Base-by-base conservation (phyloP, 2,113 vertebrate species). In the Pimephales promelas region DNA sequence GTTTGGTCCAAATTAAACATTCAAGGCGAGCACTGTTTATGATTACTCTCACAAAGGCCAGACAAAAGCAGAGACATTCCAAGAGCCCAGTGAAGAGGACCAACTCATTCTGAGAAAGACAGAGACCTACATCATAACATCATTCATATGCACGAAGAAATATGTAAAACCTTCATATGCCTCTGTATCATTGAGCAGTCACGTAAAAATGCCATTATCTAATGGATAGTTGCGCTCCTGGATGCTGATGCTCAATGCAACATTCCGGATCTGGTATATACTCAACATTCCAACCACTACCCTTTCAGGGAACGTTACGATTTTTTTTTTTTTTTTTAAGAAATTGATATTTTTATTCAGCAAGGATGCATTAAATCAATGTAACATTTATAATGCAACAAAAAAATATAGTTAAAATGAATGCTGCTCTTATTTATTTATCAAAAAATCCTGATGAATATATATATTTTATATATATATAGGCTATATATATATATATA, bases 1-100 rank as follows among this genome's bases (percentile, higher is more conserved):
- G 85, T 87, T 83, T 81, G 83, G 82, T 59, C 72, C 82, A 82
- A 86, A 90, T 89, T 85, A 87, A 75, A 87, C 81, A 89, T 88
- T 86, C 83, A 87, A 71, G 86, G 34, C 86, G 77, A 86, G 75
- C 71, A 52, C 57, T 87, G 87, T 86, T 88, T 88, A 87, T 88
- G 86, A 87, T 88, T 88, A 88, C 73, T 83, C 83, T 82, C 83
- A 85, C 82, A 79, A 59, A 71, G 34, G 43, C 76, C 75, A 76
- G 70, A 85, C 79, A 88, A 84, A 88, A 80, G 36, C 86, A 47
- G 81, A 74, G 68, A 81, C 89, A 88, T 88, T 90, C 87, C 89
- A 79, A 52, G 36, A 83, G 57, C 56, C 61, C 70, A 75, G n/a
- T 86, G 79, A 87, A 85, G 83, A 82, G 72, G 54, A 66, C 34